These are phyloP conservation scores for Psophia crepitans DNA, from an alignment of 2,113 vertebrate genomes.

Conservation along the genomic window DNA sequence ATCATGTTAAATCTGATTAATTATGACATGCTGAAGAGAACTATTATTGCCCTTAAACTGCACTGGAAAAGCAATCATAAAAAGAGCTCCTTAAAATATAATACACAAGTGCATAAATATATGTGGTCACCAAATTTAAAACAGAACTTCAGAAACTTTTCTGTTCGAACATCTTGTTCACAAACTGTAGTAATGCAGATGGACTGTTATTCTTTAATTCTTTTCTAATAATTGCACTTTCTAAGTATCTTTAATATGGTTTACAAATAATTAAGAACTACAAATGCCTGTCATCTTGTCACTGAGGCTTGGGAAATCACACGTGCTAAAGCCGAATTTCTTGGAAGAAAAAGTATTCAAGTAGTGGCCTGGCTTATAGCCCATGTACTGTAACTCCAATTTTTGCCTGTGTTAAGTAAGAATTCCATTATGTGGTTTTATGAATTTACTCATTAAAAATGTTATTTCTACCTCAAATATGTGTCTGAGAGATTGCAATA, in stretches of 20 bases:
- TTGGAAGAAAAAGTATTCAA: not conserved
- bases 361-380: not conserved
- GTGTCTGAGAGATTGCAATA: slow-evolving; percentile 19
- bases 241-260: not conserved
- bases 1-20: not conserved
- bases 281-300: not conserved
- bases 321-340: not conserved
- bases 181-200: not conserved
- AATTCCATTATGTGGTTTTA: not conserved
- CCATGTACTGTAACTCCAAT: not conserved
- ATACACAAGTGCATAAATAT: not conserved
- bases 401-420: slow-evolving; percentile 10
- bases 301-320: not conserved
- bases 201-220: not conserved
- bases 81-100: not conserved
- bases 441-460: slow-evolving; percentile 33
- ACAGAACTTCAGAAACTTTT: not conserved
- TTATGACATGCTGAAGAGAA: not conserved
- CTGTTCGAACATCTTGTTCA: not conserved
- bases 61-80: not conserved
- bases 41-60: not conserved
- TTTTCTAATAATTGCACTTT: not conserved
- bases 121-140: not conserved
- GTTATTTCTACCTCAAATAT: slow-evolving; percentile 40
- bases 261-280: slow-evolving; percentile 4